Evolutionary conservation across 2,797 vertebrate species (phyloP).

Genomic region (Dermochelys coriacea): DNA sequence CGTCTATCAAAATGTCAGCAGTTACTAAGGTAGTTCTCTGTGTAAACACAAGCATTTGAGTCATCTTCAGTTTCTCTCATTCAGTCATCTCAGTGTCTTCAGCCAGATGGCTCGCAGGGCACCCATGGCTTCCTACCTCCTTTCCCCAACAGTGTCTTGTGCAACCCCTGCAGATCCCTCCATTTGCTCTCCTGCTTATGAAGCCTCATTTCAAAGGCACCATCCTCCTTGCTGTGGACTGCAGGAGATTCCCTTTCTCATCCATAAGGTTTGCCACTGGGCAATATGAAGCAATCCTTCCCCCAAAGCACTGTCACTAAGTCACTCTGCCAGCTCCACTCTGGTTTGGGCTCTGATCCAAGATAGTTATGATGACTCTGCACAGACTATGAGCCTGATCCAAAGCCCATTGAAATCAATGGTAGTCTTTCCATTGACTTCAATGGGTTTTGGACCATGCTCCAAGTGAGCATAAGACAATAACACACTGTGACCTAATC

Average conservation of each 20-base stretch:
- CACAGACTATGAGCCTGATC: neutral
- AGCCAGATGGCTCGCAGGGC: neutral
- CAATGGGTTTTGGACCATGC: neutral
- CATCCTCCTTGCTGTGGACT: neutral
- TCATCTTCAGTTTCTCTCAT: neutral
- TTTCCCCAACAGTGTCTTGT: neutral
- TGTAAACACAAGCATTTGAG: neutral
- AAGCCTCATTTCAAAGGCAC: constrained; percentile 2
- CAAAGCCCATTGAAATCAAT: neutral
- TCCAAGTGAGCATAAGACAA: neutral
- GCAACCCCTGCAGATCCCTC: neutral
- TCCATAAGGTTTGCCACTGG: neutral
- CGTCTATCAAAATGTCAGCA: neutral
- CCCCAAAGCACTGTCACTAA: neutral
- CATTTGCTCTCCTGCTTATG: neutral
- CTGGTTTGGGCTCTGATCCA: neutral
- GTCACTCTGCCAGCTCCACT: neutral
- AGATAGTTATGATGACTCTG: neutral
- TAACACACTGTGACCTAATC: neutral
- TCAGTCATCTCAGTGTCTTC: neutral
- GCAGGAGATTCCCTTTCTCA: constrained; percentile 30
- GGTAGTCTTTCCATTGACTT: neutral
- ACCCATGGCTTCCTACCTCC: neutral
- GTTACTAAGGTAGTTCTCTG: neutral
- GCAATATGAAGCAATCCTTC: constrained; percentile 27